Percentiles rank a stretch among this genome's conserved stretches.
Evolutionary conservation across 1,140 invertebrate species (phyloP).

Genomic region (Euura lappo): DNA sequence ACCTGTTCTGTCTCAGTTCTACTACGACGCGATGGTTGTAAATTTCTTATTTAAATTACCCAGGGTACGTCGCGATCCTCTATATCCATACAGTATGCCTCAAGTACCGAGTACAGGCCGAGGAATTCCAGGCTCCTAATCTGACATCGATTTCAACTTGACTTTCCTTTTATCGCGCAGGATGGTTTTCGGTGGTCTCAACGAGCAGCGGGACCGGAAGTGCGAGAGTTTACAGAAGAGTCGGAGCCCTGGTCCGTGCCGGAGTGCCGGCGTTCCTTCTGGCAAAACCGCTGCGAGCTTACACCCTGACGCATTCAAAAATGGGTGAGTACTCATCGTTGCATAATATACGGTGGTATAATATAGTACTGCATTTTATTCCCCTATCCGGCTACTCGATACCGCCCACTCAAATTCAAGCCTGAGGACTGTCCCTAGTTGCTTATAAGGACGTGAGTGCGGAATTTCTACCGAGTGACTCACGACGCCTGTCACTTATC

Average conservation of each 20-base stretch:
- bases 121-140: background rate
- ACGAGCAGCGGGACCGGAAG: conserved; percentile 53
- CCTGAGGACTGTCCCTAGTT: background rate
- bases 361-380: background rate
- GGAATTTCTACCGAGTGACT: background rate
- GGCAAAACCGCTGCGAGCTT: conserved; percentile 52
- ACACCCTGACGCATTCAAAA: conserved; percentile 56
- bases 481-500: background rate
- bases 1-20: conserved; percentile 1
- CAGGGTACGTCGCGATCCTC: background rate
- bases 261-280: conserved; percentile 55
- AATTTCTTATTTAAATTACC: conserved; percentile 7
- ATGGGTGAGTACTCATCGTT: conserved; percentile 45
- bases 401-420: background rate
- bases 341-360: background rate
- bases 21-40: background rate
- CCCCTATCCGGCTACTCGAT: background rate
- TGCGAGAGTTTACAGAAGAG: conserved; percentile 53
- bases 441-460: background rate
- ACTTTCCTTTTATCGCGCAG: conserved; percentile 30
- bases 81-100: background rate
- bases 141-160: too few relatives aligned
- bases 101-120: background rate
- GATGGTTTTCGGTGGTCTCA: conserved; percentile 62
- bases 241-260: conserved; percentile 53